A percentile compares a stretch with the other conserved stretches of the same genome.
These are phyloP conservation scores for Myanophis thanlyinensis DNA, from an alignment of 2,113 vertebrate genomes.

Conservation along the genomic window DNA sequence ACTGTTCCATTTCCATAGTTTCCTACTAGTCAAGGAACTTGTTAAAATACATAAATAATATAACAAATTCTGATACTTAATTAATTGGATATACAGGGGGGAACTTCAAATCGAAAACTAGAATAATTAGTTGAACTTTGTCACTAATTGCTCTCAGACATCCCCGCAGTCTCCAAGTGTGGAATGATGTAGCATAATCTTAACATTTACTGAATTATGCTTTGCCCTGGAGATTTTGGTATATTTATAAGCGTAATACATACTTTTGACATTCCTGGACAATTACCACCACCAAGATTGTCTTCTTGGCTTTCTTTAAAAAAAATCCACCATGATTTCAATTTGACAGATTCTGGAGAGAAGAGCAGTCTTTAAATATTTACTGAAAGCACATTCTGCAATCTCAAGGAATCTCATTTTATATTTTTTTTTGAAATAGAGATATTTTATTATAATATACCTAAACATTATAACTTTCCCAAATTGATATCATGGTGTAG, in stretches of 20 bases:
- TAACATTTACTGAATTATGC: neutral
- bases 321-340: neutral
- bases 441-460: neutral
- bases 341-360: neutral
- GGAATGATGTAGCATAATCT: neutral
- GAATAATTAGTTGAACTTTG: neutral
- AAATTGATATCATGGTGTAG: neutral
- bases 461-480: neutral
- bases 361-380: neutral
- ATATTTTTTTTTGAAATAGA: neutral
- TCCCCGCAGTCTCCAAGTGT: neutral
- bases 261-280: neutral
- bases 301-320: neutral
- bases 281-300: neutral
- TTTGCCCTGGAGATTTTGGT: neutral
- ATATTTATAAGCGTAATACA: neutral
- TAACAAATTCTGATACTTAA: neutral
- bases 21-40: neutral
- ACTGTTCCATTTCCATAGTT: neutral
- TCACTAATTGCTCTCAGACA: neutral
- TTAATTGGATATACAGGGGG: neutral
- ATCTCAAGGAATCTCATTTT: neutral
- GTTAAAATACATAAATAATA: neutral
- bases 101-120: no score
- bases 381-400: neutral